Conservation (phyloP, 2,113 vertebrate species). For the Circaetus cinerascens region DNA sequence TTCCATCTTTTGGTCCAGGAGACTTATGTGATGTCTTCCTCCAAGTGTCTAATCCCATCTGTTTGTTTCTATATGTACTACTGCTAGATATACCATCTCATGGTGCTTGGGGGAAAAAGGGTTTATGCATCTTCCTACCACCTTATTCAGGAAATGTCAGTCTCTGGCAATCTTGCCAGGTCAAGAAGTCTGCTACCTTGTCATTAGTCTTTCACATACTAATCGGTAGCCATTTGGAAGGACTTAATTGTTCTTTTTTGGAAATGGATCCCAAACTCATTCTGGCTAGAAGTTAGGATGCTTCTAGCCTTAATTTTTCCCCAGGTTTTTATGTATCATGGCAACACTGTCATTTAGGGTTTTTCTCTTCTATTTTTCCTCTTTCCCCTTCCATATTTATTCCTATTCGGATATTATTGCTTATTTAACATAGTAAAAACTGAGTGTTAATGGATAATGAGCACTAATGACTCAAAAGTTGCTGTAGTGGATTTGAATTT, state of each 20-base stretch:
- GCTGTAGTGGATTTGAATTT: neutral
- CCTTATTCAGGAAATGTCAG: neutral
- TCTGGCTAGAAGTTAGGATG: neutral
- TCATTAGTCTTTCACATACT: neutral
- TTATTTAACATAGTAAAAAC: neutral
- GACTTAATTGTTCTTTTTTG: neutral
- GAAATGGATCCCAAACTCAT: neutral
- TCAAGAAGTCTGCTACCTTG: neutral
- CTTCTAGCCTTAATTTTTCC: neutral
- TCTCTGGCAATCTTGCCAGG: neutral
- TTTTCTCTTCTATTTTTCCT: neutral
- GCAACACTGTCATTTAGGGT: neutral
- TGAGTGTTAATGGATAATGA: neutral
- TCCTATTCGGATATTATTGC: neutral
- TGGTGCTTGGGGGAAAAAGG: neutral
- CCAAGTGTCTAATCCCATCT: neutral
- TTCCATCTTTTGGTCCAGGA: neutral
- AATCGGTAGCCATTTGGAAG: neutral
- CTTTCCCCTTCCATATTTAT: neutral
- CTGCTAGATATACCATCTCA: neutral
- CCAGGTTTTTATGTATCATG: neutral
- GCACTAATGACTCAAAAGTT: neutral
- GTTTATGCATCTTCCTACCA: neutral
- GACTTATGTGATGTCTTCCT: neutral
- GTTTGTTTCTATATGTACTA: neutral